A percentile compares a stretch with the other conserved stretches of the same genome.
These are phyloP conservation scores for Tragelaphus imberbis DNA, from an alignment of 2,113 vertebrate species.

Conservation along the genomic window DNA sequence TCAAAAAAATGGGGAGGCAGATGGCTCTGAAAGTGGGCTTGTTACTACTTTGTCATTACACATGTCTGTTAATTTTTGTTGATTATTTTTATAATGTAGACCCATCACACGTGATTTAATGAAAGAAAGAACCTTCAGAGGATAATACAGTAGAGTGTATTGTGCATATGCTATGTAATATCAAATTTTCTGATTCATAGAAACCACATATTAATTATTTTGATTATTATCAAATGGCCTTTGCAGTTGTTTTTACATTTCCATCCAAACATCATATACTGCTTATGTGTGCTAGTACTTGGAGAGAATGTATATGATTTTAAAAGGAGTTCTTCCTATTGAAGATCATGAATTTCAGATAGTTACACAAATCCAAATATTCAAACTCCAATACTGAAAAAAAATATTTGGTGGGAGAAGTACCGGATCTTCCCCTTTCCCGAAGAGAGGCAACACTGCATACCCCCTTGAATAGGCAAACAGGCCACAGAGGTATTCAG, in stretches of 20 bases:
- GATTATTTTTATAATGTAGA: constrained; percentile 14
- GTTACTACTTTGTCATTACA: background rate
- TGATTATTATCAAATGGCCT: background rate
- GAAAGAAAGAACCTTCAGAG: background rate
- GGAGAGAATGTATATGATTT: background rate
- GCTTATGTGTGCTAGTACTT: background rate
- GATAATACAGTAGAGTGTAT: background rate
- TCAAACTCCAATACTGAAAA: background rate
- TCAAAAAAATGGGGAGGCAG: background rate
- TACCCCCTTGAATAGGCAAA: background rate
- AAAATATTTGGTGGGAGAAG: background rate
- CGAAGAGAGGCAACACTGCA: background rate
- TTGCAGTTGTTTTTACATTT: constrained; percentile 23
- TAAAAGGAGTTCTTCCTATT: background rate
- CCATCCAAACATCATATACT: background rate
- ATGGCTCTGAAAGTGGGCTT: background rate
- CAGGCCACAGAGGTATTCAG: background rate
- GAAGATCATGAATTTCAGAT: background rate
- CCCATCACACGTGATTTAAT: constrained; percentile 9
- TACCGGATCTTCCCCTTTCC: background rate
- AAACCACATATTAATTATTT: background rate
- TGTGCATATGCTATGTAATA: background rate
- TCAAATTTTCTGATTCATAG: background rate
- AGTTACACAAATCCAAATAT: background rate
- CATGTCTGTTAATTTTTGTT: constrained; percentile 2